Evolutionary conservation across 2,113 vertebrate genomes (phyloP).

Genomic region (Scomber scombrus): DNA sequence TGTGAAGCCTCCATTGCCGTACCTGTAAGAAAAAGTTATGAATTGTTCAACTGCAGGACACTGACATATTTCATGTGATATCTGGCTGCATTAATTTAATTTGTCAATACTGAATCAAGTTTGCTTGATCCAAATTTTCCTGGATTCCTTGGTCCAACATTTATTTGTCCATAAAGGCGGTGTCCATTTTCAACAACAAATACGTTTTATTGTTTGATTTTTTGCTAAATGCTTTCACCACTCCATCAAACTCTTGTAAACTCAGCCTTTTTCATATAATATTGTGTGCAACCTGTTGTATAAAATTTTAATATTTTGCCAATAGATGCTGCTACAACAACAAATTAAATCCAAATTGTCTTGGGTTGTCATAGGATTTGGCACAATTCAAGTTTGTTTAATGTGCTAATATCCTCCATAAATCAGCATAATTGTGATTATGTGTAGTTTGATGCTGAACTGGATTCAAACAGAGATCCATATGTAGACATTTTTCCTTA

Average conservation of each 20-base stretch:
- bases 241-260: too few relatives aligned
- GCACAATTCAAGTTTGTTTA: too few relatives aligned
- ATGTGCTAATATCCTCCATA: too few relatives aligned
- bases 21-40: conserved; percentile 3
- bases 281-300: background rate
- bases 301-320: background rate
- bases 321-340: background rate
- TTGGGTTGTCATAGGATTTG: background rate
- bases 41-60: background rate
- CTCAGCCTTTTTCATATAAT: too few relatives aligned
- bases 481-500: background rate
- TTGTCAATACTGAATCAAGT: background rate
- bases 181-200: background rate
- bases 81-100: too few relatives aligned
- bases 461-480: background rate
- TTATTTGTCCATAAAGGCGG: too few relatives aligned
- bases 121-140: background rate
- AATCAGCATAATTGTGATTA: too few relatives aligned
- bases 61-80: too few relatives aligned
- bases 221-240: background rate
- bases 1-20: conserved; percentile 48
- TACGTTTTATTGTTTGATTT: background rate
- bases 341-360: background rate
- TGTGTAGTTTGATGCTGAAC: background rate
- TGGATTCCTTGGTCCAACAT: background rate